These are phyloP conservation scores for Steinernema scapterisci DNA, from an alignment of 2,888 invertebrate genomes.

Conservation along the genomic window DNA sequence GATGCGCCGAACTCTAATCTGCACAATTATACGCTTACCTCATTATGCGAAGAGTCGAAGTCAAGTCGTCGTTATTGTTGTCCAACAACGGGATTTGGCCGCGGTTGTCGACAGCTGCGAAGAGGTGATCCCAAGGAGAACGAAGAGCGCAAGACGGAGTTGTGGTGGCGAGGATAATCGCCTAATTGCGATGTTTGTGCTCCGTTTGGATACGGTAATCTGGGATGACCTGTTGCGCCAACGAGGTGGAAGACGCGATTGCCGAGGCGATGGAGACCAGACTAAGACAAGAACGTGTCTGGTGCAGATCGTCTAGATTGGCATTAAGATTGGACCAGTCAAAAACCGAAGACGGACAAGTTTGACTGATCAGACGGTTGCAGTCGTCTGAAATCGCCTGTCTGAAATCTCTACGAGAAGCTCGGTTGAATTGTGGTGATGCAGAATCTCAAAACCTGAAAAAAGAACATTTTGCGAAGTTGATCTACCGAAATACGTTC, in stretches of 20 bases:
- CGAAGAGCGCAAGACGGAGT: background rate
- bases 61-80: constrained; percentile 29
- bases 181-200: background rate
- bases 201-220: constrained; percentile 18
- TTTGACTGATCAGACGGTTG: too few relatives aligned
- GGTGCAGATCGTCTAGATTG: too few relatives aligned
- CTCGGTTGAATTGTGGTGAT: too few relatives aligned
- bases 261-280: too few relatives aligned
- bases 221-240: background rate
- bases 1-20: constrained; percentile 23
- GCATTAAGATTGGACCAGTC: too few relatives aligned
- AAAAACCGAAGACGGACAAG: too few relatives aligned
- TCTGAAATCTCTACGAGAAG: too few relatives aligned
- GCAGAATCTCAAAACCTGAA: too few relatives aligned
- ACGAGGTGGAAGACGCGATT: background rate
- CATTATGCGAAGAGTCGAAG: constrained; percentile 22
- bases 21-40: constrained; percentile 28
- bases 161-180: background rate
- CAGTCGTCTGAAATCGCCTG: too few relatives aligned
- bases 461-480: too few relatives aligned
- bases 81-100: constrained; percentile 4
- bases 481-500: too few relatives aligned
- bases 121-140: constrained; percentile 5
- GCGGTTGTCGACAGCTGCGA: constrained; percentile 20
- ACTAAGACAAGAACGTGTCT: too few relatives aligned